These are phyloP conservation scores for Oryctolagus cuniculus DNA, from an alignment of 2,113 vertebrate genomes.

Conservation along the genomic window mOryCun1.1 NC_091434.1:44974501-44975000, in stretches of 20 bases:
- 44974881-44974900: constrained; percentile 65
- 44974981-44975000: constrained; percentile 73
- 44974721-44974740: not conserved
- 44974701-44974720: constrained; percentile 29
- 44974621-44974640: not conserved
- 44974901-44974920: constrained; percentile 61
- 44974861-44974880: constrained; percentile 52
- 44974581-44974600: not conserved
- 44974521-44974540: too few relatives aligned
- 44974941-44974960: constrained; percentile 73
- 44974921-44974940: constrained; percentile 79
- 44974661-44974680: not conserved
- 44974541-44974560: not conserved
- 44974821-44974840: not conserved
- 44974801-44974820: not conserved
- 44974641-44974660: not conserved
- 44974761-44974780: not conserved
- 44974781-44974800: not conserved
- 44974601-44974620: not conserved
- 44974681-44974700: constrained; percentile 25
- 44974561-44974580: not conserved
- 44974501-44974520: not conserved
- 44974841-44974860: not conserved
- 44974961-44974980: constrained; percentile 72
- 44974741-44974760: not conserved